Percentiles rank a stretch among this genome's conserved stretches.
Evolutionary conservation across 1,140 invertebrate genomes (phyloP).

Genomic region (Caenorhabditis latens): DNA sequence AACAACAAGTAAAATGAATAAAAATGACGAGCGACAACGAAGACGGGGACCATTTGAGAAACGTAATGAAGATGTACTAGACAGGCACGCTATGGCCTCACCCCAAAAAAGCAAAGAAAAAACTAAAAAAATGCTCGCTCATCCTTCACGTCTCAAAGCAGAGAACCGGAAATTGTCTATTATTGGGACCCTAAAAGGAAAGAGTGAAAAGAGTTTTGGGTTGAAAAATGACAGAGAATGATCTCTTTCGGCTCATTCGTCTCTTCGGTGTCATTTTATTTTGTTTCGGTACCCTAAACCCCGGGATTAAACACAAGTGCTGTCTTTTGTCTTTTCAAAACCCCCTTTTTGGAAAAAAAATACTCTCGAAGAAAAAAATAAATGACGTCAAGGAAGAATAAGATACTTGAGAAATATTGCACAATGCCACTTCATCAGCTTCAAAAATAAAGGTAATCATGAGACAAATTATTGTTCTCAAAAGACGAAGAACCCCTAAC

Average conservation of each 20-base stretch:
- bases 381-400: background rate
- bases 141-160: background rate
- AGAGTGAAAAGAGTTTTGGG: background rate
- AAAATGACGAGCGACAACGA: background rate
- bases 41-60: background rate
- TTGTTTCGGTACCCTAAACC: conserved; percentile 2
- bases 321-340: background rate
- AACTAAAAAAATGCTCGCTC: background rate
- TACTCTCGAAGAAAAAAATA: background rate
- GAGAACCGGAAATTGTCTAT: conserved; percentile 27
- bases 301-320: background rate
- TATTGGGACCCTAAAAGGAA: background rate
- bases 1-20: background rate
- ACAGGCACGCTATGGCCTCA: conserved; percentile 12
- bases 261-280: background rate
- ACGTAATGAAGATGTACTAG: conserved; percentile 20
- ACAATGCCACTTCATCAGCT: too few species aligned
- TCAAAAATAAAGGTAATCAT: too few species aligned
- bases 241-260: background rate
- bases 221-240: conserved; percentile 30
- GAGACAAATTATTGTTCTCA: too few species aligned
- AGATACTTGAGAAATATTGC: too few species aligned
- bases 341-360: background rate
- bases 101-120: background rate
- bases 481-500: too few species aligned